Evolutionary conservation across 2,797 vertebrate species (phyloP).

Genomic region (Pyrocephalus nanus): DNA sequence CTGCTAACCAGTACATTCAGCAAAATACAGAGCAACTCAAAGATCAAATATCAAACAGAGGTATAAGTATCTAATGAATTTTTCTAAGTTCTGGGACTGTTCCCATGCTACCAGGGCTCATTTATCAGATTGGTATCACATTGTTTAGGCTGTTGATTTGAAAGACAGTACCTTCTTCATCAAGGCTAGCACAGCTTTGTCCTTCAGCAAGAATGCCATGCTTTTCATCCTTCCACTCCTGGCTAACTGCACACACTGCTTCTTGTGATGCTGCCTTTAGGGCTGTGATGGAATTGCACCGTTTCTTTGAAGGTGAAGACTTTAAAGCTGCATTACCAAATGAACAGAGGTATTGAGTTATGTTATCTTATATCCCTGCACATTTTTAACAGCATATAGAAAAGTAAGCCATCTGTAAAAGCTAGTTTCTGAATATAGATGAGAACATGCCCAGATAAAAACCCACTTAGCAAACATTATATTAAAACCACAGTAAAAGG

Average conservation of each 20-base stretch:
- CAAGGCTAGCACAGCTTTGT: conserved; percentile 91
- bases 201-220: conserved; percentile 84
- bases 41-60: not conserved
- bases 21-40: not conserved
- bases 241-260: conserved; percentile 82
- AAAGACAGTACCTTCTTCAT: conserved; percentile 87
- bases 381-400: not conserved
- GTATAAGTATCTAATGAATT: not conserved
- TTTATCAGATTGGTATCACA: not conserved
- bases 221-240: conserved; percentile 85
- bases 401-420: not conserved
- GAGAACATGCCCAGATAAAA: not conserved
- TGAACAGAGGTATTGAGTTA: not conserved
- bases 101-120: not conserved
- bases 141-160: not conserved
- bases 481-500: not conserved
- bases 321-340: conserved; percentile 80
- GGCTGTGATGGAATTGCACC: conserved; percentile 82
- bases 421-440: not conserved
- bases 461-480: not conserved
- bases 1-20: not conserved
- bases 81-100: not conserved
- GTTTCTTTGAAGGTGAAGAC: conserved; percentile 87
- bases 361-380: not conserved
- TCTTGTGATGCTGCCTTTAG: conserved; percentile 89